Evolutionary conservation across 2,888 invertebrate genomes (phyloP), one percentile per base, ranked within the genome.

Genomic region (Mesorhabditis spiculigera): DNA sequence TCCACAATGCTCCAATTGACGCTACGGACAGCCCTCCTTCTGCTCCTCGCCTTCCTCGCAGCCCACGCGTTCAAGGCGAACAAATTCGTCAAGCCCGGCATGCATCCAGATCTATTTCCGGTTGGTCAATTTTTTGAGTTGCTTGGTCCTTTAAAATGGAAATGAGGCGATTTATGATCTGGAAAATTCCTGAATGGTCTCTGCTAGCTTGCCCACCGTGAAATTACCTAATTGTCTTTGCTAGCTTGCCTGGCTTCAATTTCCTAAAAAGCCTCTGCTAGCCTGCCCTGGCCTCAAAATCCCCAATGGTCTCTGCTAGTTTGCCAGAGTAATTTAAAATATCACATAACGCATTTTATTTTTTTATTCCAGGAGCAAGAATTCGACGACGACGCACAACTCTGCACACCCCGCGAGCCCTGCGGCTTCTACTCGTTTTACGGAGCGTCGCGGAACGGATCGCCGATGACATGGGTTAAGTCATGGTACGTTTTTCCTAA

Each of bases 211-310:
- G n/a, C n/a, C n/a, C n/a, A n/a, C n/a, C n/a, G n/a, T n/a, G n/a
- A n/a, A n/a, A n/a, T n/a, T n/a, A n/a, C n/a, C n/a, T 44, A 67
- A 41, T 42, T 70, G n/a, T 5, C 62, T 66, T 42, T 63, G 61
- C 5, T 13, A n/a, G n/a, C n/a, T n/a, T n/a, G n/a, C n/a, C n/a
- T n/a, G n/a, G n/a, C n/a, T n/a, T n/a, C n/a, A n/a, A n/a, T n/a
- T n/a, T n/a, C n/a, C n/a, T n/a, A n/a, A n/a, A n/a, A n/a, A n/a
- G n/a, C n/a, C n/a, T n/a, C n/a, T n/a, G n/a, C n/a, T n/a, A 16
- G 16, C 6, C 13, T 61, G 50, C 43, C 58, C 65, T 13, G 58
- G 13, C 58, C 6, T 50, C 58, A 50, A 50, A 6, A 6, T 50
- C 58, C 58, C 13, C 58, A 50, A 10, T 50, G 58, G 6, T 13